Base-by-base conservation (phyloP, 2,888 invertebrate species). In the Pyrocoelia pectoralis region DNA sequence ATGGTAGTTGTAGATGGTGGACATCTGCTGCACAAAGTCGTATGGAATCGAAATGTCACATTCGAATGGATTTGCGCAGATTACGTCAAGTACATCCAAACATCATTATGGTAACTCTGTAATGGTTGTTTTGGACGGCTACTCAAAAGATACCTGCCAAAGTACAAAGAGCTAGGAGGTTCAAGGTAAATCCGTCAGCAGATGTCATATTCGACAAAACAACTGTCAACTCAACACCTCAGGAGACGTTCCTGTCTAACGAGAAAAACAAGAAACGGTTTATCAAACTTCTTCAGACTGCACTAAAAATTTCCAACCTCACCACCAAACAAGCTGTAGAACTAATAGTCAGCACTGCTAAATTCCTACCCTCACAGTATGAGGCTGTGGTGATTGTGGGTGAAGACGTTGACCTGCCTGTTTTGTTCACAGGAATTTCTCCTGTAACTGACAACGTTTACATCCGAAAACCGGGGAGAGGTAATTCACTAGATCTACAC, bases 1-100 rank as follows among this genome's bases (percentile, higher is more conserved):
- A 46, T 46, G 46, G 46, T 46, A 14, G 46, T 15, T 46, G 46
- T 12, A 46, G 46, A 46, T 46, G 46, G 12, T 46, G 46, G 46
- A 15, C 38, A 38, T 38, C 38, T 38, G n/a, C 38, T 38, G n/a
- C 38, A n/a, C n/a, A n/a, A n/a, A n/a, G n/a, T n/a, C n/a, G n/a
- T n/a, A n/a, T n/a, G n/a, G n/a, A n/a, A n/a, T 46, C 46, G 17
- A 46, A 46, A 17, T 46, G 46, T 46, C 4, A 46, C 46, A 46
- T 46, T 46, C 46, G 14, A 46, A 46, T 10, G 15, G 17, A 46
- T 46, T 17, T 46, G 13, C 46, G 13, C 46, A 46, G 46, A 46
- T 46, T 46, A 46, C 46, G 46, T 46, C 15, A 46, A 46, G 15
- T 46, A 46, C 17, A 46, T 46, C 46, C 46, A n/a, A 46, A 6